Base-by-base conservation (phyloP, 1,140 invertebrate species). In the Eupristina koningsbergeri region DNA sequence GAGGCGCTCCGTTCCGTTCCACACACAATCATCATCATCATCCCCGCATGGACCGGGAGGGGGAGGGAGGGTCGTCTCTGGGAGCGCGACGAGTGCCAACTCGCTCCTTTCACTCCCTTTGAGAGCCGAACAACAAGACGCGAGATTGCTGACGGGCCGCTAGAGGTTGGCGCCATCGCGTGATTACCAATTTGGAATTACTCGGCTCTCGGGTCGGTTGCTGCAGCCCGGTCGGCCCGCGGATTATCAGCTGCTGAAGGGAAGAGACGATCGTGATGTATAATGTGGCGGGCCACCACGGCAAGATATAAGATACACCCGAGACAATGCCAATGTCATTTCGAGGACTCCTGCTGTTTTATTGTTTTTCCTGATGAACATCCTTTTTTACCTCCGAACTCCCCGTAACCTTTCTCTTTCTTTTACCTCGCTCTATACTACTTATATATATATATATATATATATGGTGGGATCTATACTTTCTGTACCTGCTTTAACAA, bases 171-270 rank as follows among this genome's bases (percentile, higher is more conserved):
- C 92, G 92, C 92, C 92, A 92, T 92, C 90, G 92, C 91, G 91
- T 91, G 90, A 93, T 92, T 93, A 92, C 91, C 91, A 92, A 93
- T 93, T 93, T 92, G 89, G 90, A 92, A 92, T 92, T 93, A 90
- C 89, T 89, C 88, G 85, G 88, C 86, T 89, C 86, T 87, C 86
- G 47, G 58, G 67, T 64, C 45, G 67, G 67, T 31, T 69, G 47
- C 1, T 9, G 79, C n/a, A n/a, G n/a, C n/a, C 31, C 61, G 15
- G 47, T 45, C 41, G 34, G 47, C 36, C 75, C 87, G 86, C 86
- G 88, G 86, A 90, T 90, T 89, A 89, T 90, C 88, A 89, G 87
- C 86, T 83, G 88, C 87, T 87, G 86, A 83, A 83, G 75, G 78
- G 53, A 84, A 75, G 82, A 86, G 82, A 86, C 86, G 85, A 84